Evolutionary conservation across 2,797 vertebrate species (phyloP).

Genomic region (Pseudopleuronectes americanus): DNA sequence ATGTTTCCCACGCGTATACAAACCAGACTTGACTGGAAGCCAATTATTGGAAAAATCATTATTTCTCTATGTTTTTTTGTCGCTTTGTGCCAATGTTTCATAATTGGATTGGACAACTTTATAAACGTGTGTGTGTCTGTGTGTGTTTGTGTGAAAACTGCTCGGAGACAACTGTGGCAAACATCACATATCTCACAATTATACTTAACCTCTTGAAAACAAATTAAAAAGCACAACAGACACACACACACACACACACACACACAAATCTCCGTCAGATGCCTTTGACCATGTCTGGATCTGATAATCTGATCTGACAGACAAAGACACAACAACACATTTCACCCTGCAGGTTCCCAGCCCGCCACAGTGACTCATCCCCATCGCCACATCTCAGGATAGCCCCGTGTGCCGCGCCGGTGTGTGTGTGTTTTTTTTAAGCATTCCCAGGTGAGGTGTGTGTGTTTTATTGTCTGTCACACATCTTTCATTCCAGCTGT

Average conservation of each 20-base stretch:
- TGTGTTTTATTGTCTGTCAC: slow-evolving; percentile 48
- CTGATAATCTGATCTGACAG: slow-evolving; percentile 50
- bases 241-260: neutral
- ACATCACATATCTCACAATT: too few species aligned
- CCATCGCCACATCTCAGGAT: slow-evolving; percentile 31
- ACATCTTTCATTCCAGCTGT: slow-evolving; percentile 56
- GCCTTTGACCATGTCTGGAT: slow-evolving; percentile 49
- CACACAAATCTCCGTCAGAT: slow-evolving; percentile 5
- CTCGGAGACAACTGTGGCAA: too few species aligned
- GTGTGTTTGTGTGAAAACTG: too few species aligned
- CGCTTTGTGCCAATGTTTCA: too few species aligned
- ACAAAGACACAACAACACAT: slow-evolving; percentile 41
- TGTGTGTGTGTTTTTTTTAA: slow-evolving; percentile 27
- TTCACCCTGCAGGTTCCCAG: slow-evolving; percentile 57
- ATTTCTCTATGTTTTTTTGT: too few species aligned
- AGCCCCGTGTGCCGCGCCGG: neutral
- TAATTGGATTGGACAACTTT: neutral
- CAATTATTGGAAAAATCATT: neutral
- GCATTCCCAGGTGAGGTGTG: slow-evolving; percentile 73
- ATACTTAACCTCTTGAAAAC: neutral
- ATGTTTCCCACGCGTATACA: neutral
- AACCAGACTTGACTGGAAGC: neutral
- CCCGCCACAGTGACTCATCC: slow-evolving; percentile 47
- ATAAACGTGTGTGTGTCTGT: too few species aligned
- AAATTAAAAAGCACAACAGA: slow-evolving; percentile 27